A percentile compares a stretch with the other conserved stretches of the same genome.
Conservation (phyloP, 2,888 invertebrate genomes). For the Platycheirus albimanus region DNA sequence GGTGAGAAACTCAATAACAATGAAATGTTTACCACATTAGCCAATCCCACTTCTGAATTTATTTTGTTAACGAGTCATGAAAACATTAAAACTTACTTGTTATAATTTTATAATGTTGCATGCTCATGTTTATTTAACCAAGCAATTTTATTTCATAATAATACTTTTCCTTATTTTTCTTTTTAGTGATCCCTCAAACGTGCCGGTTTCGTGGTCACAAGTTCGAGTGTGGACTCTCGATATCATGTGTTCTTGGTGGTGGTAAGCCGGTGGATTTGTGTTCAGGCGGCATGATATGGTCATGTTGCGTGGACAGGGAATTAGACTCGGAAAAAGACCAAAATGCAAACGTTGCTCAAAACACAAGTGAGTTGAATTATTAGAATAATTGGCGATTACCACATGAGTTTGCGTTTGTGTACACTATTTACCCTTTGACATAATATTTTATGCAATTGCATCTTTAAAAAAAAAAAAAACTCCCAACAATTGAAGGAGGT, state of each 20-base stretch:
- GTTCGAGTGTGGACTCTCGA: conserved; percentile 94
- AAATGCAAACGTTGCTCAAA: conserved; percentile 88
- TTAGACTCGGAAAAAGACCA: conserved; percentile 84
- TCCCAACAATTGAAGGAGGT: conserved; percentile 29
- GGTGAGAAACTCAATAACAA: too few species aligned
- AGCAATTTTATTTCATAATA: conserved; percentile 13
- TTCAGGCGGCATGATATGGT: conserved; percentile 97
- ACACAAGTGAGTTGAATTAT: conserved; percentile 90
- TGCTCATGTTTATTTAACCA: too few species aligned
- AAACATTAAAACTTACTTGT: too few species aligned
- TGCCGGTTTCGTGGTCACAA: conserved; percentile 93
- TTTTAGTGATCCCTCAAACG: conserved; percentile 94
- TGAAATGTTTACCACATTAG: too few species aligned
- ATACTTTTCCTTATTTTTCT: conserved; percentile 56
- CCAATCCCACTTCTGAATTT: too few species aligned
- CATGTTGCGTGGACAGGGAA: conserved; percentile 94
- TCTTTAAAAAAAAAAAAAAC: conserved; percentile 77
- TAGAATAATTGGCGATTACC: conserved; percentile 56
- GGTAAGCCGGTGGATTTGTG: conserved; percentile 94
- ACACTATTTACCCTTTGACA: conserved; percentile 41
- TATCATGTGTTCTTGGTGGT: conserved; percentile 94
- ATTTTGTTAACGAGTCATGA: too few species aligned
- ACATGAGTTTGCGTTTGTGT: too few species aligned
- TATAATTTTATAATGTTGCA: too few species aligned
- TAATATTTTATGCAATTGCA: conserved; percentile 78